These are phyloP conservation scores for Esox niger DNA, from an alignment of 2,113 vertebrate species.

Conservation along the genomic window DNA sequence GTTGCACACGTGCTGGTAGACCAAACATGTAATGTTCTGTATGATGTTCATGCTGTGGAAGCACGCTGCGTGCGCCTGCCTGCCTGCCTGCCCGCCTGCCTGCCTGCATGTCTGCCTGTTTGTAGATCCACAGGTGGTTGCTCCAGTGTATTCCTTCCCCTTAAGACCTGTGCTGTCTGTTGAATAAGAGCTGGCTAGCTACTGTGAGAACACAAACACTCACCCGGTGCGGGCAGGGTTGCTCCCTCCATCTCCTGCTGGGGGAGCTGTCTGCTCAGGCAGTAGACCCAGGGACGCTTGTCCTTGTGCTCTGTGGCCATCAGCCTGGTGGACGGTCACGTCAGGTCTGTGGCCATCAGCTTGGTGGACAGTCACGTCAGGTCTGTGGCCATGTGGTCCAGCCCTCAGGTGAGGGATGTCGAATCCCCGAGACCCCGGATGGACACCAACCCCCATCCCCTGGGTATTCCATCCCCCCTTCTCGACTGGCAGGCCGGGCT, in stretches of 20 bases:
- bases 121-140: neutral
- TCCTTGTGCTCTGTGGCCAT: no score
- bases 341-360: no score
- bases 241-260: conserved; percentile 10
- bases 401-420: neutral
- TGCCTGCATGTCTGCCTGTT: neutral
- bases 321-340: neutral
- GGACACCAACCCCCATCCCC: conserved; percentile 9
- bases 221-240: conserved; percentile 46
- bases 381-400: neutral
- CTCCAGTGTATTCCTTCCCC: no score
- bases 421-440: neutral
- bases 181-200: neutral
- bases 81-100: no score
- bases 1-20: conserved; percentile 23
- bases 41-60: no score
- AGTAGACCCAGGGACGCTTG: neutral
- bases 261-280: conserved; percentile 3
- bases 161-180: neutral
- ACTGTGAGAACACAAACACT: conserved; percentile 37
- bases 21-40: conserved; percentile 7
- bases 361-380: conserved; percentile 9
- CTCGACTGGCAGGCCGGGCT: conserved; percentile 16
- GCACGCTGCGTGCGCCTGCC: no score
- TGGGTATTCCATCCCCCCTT: conserved; percentile 12